Evolutionary conservation across 2,113 vertebrate species (phyloP), one percentile per base, ranked within the genome.

Genomic region (Caloenas nicobarica): DNA sequence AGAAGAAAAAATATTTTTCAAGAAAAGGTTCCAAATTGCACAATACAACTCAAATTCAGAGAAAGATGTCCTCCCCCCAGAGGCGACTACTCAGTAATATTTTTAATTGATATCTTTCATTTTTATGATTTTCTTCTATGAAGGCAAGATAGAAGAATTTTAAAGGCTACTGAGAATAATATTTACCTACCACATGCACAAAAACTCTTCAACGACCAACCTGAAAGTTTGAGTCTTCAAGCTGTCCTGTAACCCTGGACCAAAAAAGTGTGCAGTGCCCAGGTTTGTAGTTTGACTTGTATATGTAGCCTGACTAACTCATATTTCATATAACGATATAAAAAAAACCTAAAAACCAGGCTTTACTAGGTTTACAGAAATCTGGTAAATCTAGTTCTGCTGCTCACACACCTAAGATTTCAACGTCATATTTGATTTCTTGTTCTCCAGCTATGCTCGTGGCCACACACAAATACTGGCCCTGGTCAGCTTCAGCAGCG

Each of bases 371-470:
- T 66, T 46, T 58, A 42, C 16, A 12, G 26, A 33, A 93, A 86
- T 28, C 53, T 40, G 60, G 66, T 13, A 53, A 53, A 81, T 40
- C 16, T 48, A 73, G 51, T 31, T 86, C 28, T 76, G 40, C 48
- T 91, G 84, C 24, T 96, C 90, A 96, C 97, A n/a, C 58, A 99
- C 99, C 99, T 98, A 99, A 97, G 91, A 99, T 97, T 80, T 97
- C 98, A 89, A 99, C 98, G 48, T 99, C 98, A 5, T 99, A 99
- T 93, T 98, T 99, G 95, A 99, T 98, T 91, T 99, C 98, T 78
- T 98, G 98, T 93, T 99, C 99, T 92, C 99, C 99, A 36, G 99
- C 99, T 68, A 99, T 50, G 94, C 99, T 99, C 33, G 98, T 99
- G 19, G 99, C 99, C 96, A 99, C 98, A 57, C 99, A 99, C 53